Conservation (phyloP, 2,113 vertebrate genomes). For the Menura novaehollandiae region DNA sequence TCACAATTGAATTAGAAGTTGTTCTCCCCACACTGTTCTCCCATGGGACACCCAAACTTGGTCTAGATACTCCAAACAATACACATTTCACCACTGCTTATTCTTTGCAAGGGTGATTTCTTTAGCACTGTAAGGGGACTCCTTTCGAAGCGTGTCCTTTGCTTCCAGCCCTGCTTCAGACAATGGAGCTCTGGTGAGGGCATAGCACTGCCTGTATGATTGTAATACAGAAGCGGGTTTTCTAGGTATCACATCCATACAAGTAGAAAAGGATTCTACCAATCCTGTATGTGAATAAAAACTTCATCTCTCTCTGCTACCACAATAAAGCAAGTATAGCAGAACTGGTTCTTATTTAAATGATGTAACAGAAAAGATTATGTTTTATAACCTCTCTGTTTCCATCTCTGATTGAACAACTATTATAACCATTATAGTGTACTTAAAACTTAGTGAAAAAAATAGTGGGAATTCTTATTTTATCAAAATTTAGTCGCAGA, state of each 20-base stretch:
- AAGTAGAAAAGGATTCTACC: not conserved
- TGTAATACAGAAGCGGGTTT: not conserved
- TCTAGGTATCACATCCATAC: not conserved
- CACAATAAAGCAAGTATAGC: not conserved
- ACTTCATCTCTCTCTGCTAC: not conserved
- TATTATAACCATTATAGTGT: not conserved
- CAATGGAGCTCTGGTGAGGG: not conserved
- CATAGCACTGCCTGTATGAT: not conserved
- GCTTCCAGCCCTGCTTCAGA: not conserved
- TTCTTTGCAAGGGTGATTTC: not conserved
- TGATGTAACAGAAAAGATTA: not conserved
- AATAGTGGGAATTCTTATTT: not conserved
- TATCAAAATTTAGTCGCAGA: not conserved
- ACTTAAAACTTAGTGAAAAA: not conserved
- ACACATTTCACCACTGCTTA: not conserved
- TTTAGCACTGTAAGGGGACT: not conserved
- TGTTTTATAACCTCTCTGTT: not conserved
- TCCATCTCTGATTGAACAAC: not conserved
- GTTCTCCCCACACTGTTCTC: not conserved
- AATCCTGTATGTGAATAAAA: not conserved
- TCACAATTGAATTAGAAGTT: not conserved
- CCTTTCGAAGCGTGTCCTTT: not conserved
- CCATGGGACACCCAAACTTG: not conserved
- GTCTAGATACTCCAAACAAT: not conserved
- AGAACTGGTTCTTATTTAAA: not conserved